Percentiles rank a stretch among this genome's conserved stretches.
Evolutionary conservation across 2,797 vertebrate species (phyloP).

Genomic region (Anguilla megastoma): DNA sequence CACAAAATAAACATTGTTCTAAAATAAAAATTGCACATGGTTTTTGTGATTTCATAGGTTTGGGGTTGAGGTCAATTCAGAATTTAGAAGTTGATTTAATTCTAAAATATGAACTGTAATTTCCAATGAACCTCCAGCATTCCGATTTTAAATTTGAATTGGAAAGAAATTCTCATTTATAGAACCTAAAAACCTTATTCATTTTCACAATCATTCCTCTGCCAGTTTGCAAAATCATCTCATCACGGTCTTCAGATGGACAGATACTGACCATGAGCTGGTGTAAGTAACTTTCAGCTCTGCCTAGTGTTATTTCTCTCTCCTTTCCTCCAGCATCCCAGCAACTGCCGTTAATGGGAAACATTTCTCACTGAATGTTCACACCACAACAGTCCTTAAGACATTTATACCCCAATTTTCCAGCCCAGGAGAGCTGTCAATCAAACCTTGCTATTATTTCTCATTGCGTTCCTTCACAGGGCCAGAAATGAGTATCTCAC

Average conservation of each 20-base stretch:
- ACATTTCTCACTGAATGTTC: neutral
- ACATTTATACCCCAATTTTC: conserved; percentile 14
- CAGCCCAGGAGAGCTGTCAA: neutral
- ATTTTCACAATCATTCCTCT: too few relatives aligned
- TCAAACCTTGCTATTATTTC: neutral
- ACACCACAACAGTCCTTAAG: neutral
- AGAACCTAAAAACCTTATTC: too few relatives aligned
- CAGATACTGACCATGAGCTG: neutral
- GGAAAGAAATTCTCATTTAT: too few relatives aligned
- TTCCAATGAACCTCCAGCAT: too few relatives aligned
- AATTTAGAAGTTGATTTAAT: too few relatives aligned
- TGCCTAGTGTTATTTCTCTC: neutral
- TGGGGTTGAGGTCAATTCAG: neutral
- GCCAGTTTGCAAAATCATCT: too few relatives aligned
- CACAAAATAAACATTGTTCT: neutral
- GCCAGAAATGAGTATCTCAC: neutral
- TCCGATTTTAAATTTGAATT: too few relatives aligned
- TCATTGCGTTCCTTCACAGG: neutral
- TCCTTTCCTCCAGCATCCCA: neutral
- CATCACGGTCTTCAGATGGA: too few relatives aligned
- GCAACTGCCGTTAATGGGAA: neutral
- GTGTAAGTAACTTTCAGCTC: neutral
- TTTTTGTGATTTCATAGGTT: neutral
- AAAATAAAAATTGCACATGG: neutral
- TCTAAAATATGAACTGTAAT: neutral